A percentile compares a stretch with the other conserved stretches of the same genome.
Evolutionary conservation across 2,888 invertebrate species (phyloP).

Genomic region (Anticlea derivata): DNA sequence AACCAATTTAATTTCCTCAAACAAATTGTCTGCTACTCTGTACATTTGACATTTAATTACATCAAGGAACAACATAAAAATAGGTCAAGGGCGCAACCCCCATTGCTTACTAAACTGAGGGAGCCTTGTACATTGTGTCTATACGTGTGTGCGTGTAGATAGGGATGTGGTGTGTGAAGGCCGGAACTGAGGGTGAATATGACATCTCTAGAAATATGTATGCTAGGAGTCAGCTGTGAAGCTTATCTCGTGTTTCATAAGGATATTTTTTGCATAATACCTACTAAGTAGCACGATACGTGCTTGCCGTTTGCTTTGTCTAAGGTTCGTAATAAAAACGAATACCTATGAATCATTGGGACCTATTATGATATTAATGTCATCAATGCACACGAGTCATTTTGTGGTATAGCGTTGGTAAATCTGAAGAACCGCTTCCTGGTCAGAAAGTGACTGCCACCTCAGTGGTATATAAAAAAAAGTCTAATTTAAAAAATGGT

Average conservation of each 20-base stretch:
- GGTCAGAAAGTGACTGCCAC: too few relatives aligned
- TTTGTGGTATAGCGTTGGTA: too few relatives aligned
- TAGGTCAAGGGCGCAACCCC: slow-evolving; percentile 38
- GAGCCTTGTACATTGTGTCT: slow-evolving; percentile 24
- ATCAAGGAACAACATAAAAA: slow-evolving; percentile 38
- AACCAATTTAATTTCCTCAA: slow-evolving; percentile 27
- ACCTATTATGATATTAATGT: too few relatives aligned
- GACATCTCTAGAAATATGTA: slow-evolving; percentile 22
- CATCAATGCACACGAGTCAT: too few relatives aligned
- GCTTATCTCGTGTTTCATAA: background rate
- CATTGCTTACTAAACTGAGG: slow-evolving; percentile 36
- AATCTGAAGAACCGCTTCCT: too few relatives aligned
- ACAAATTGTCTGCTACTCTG: slow-evolving; percentile 30
- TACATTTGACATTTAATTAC: slow-evolving; percentile 39
- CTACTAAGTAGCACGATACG: too few relatives aligned
- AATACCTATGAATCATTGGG: too few relatives aligned
- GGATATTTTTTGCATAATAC: background rate
- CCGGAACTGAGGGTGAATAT: slow-evolving; percentile 13
- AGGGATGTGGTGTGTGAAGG: slow-evolving; percentile 18
- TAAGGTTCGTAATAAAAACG: too few relatives aligned
- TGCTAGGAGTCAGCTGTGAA: slow-evolving; percentile 15
- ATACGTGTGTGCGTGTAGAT: slow-evolving; percentile 14
- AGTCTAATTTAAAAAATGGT: too few relatives aligned
- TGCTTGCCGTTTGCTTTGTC: too few relatives aligned
- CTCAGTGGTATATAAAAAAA: too few relatives aligned